Evolutionary conservation across 2,113 vertebrate genomes (phyloP), one percentile per base, ranked within the genome.

Genomic region (Rhabdornis inornatus): DNA sequence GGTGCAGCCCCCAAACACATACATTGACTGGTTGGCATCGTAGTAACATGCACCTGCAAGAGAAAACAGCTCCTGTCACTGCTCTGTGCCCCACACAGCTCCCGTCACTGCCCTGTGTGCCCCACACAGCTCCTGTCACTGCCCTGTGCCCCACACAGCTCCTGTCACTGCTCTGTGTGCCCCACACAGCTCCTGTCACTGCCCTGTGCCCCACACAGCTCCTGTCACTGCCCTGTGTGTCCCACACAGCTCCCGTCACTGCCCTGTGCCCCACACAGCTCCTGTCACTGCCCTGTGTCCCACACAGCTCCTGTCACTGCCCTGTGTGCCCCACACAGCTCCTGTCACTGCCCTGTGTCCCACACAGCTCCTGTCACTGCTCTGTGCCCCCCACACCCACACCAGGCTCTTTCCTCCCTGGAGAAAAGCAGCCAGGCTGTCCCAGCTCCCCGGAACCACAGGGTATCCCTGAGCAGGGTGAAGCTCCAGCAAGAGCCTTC

Each of bases 1-100:
- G 15, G 99, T 99, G 94, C 99, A 99, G 96, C 99, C 99, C 10
- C 99, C 99, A 11, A 99, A 99, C 95, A 99, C 99, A 13, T 99
- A 99, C 99, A 99, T 99, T 49, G 99, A 99, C 97, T 99, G 99
- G 95, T 99, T 99, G 19, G 98, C 98, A 7, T 99, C 99, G 9
- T 99, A 99, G 95, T 99, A 99, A 95, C 99, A 99, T 0, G 99
- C 99, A 96, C 99, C 99, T 99, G 70, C 69, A 92, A 23, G 1
- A 37, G 55, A 79, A 5, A 45, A 83, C 16, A 44, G 66, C n/a
- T 28, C 7, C 40, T 31, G 61, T 66, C 40, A 65, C 33, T 30
- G 22, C 49, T 39, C 56, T 3, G 50, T 13, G 49, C 49, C 7
- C 13, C 49, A 50, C 50, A 52, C 50, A 52, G 50, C 25, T 28